Conservation (phyloP, 2,888 invertebrate species). For the Dynastes tityus region DNA sequence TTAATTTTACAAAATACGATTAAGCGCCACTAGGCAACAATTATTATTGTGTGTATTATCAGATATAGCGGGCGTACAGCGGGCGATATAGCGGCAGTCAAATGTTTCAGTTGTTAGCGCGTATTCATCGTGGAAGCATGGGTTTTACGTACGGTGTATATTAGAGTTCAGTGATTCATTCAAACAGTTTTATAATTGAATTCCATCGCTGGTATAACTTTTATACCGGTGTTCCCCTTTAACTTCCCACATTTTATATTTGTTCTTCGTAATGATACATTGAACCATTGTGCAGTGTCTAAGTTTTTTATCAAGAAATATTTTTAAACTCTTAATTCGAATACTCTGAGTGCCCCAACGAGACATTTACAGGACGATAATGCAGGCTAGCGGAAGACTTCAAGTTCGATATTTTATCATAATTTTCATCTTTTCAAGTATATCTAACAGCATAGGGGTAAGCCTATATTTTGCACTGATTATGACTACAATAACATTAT, state of each 20-base stretch:
- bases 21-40: conserved; percentile 9
- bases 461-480: neutral
- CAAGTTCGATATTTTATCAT: neutral
- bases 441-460: conserved; percentile 17
- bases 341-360: neutral
- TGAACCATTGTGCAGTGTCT: neutral
- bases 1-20: neutral
- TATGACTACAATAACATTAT: neutral
- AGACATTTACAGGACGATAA: neutral
- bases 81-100: neutral
- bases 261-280: neutral
- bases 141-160: neutral
- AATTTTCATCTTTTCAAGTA: neutral
- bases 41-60: conserved; percentile 22
- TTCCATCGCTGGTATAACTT: neutral
- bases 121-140: neutral
- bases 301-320: neutral
- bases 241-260: neutral
- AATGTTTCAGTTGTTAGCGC: conserved; percentile 15
- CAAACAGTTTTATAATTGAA: neutral
- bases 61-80: conserved; percentile 4
- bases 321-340: neutral
- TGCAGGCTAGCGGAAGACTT: neutral
- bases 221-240: neutral
- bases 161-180: conserved; percentile 23